Conservation (phyloP, 2,113 vertebrate genomes). For the Amazona vittata region DNA sequence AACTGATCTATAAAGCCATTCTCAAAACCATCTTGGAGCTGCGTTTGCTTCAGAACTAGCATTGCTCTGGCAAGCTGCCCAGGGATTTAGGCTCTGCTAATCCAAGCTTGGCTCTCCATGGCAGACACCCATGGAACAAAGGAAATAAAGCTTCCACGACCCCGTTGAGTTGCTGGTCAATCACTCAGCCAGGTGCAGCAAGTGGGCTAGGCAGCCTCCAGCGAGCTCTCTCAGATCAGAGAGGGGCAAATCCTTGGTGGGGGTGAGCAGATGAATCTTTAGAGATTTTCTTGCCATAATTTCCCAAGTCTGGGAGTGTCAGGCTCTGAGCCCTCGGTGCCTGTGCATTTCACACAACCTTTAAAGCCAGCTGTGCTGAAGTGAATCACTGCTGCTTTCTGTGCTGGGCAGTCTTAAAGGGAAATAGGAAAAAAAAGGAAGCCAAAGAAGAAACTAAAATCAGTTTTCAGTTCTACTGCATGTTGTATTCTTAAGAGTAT, state of each 20-base stretch:
- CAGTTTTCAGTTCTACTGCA: neutral
- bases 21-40: constrained; percentile 47
- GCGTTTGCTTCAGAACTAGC: constrained; percentile 11
- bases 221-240: neutral
- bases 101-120: constrained; percentile 61
- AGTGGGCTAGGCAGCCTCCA: constrained; percentile 21
- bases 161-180: constrained; percentile 28
- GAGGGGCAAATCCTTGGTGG: neutral
- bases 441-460: neutral
- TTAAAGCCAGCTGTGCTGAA: neutral
- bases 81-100: constrained; percentile 63
- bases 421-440: neutral
- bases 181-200: constrained; percentile 66
- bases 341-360: neutral
- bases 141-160: constrained; percentile 60
- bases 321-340: rapidly evolving
- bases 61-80: constrained; percentile 65
- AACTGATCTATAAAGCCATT: constrained; percentile 21
- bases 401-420: neutral
- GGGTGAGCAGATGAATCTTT: neutral
- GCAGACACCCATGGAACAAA: constrained; percentile 69
- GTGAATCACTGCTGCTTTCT: neutral
- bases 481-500: neutral
- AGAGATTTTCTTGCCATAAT: constrained; percentile 6
- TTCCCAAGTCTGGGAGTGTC: neutral